Base-by-base conservation (phyloP, 64 coral and sea anemone species). In the Stylophora pistillata region DNA sequence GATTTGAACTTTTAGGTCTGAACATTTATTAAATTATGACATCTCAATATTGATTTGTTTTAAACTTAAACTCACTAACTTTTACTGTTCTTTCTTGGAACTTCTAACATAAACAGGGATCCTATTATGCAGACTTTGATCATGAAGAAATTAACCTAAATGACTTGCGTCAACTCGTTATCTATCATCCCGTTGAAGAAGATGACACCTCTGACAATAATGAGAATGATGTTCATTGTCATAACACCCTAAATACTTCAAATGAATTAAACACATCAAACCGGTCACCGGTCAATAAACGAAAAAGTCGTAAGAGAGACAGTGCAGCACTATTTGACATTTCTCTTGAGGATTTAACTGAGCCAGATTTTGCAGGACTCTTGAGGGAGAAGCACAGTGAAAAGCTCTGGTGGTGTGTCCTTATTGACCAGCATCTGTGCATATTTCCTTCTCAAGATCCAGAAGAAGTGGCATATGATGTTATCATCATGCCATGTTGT, bases 391-490 rank as follows among this genome's bases (percentile, higher is more conserved):
- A 99, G 54, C 93, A 99, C 76, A 89, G 93, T 47, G 87, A 87
- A 18, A 95, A 99, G 17, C 16, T 95, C 18, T 99, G 97, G 97
- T 99, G 93, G 93, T 99, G 97, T 58, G 94, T 99, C 13, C 77
- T 99, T 23, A 89, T 95, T 56, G 97, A 99, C 63, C 97, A 99
- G 66, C 97, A 99, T 85, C 78, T 99, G 71, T 99, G 97, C 37
- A 89, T 99, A 59, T 99, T 99, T 74, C 97, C 97, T 15, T 93
- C 89, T 26, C 93, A 91, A 79, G 94, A 99, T 76, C 82, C 93
- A 57, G 74, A 90, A 26, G 97, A 99, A 79, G 75, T 99, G 21
- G 97, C 97, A 62, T 99, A 99, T 88, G 97, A 99, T 71, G 93
- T 99, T 27, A 77, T 99, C 3, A 95, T 99, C 31, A 69, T 99